Conservation (phyloP, 1,140 invertebrate species). For the Euglossa dilemma region DNA sequence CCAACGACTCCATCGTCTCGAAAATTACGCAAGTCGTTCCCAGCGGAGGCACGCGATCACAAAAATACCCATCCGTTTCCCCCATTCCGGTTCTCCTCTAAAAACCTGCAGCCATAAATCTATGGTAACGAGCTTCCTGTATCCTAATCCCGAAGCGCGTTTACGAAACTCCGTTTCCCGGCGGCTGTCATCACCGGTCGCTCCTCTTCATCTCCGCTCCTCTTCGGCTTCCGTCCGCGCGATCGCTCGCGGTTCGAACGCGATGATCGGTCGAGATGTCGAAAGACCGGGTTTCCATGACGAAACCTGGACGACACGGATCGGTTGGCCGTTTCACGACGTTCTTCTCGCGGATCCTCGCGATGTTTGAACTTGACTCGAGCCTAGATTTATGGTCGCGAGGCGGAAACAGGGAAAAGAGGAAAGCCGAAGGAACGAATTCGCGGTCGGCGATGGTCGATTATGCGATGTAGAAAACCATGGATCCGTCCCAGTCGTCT, state of each 20-base stretch:
- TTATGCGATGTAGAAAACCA: not conserved
- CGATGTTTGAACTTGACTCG: constrained; percentile 53
- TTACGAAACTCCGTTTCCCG: constrained; percentile 2
- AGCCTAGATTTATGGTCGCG: not conserved
- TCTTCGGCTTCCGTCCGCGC: constrained; percentile 7
- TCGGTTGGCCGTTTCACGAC: constrained; percentile 24
- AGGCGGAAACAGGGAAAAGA: constrained; percentile 43
- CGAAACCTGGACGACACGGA: constrained; percentile 42
- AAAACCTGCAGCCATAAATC: not conserved
- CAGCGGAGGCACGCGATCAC: not conserved
- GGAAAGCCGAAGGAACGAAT: constrained; percentile 10
- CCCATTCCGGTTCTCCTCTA: too few species aligned
- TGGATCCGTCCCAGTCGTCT: too few species aligned
- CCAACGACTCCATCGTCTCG: too few species aligned
- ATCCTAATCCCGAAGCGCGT: not conserved
- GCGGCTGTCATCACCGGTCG: not conserved
- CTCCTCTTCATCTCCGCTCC: constrained; percentile 6
- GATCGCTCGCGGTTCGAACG: not conserved
- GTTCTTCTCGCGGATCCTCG: constrained; percentile 13
- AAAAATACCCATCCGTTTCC: not conserved
- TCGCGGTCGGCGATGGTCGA: constrained; percentile 6
- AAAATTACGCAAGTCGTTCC: too few species aligned
- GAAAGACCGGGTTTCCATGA: not conserved
- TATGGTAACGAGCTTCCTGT: not conserved
- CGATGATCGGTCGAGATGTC: constrained; percentile 8